These are phyloP conservation scores for Vespertilio murinus DNA, from an alignment of 2,797 vertebrate species.

Conservation along the genomic window DNA sequence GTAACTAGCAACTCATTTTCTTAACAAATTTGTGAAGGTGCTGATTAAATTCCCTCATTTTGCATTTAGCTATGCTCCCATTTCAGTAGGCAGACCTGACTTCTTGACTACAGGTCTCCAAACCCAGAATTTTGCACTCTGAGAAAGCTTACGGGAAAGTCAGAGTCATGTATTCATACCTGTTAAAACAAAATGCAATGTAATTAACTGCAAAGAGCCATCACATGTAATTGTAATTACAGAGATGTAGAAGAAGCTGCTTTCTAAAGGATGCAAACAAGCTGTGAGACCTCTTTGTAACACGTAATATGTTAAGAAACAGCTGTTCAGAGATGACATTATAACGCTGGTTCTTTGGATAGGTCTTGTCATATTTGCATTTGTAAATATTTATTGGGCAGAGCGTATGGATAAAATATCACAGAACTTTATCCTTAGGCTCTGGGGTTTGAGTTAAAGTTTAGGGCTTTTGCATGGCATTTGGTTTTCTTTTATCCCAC, in stretches of 20 bases:
- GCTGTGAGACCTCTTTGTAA: not conserved
- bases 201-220: not conserved
- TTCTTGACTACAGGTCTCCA: not conserved
- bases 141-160: not conserved
- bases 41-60: not conserved
- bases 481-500: not conserved
- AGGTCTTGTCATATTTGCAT: slow-evolving; percentile 12
- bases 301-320: not conserved
- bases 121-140: not conserved
- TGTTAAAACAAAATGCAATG: not conserved
- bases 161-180: not conserved
- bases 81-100: not conserved
- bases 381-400: slow-evolving; percentile 29
- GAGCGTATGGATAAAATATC: not conserved
- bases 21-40: not conserved
- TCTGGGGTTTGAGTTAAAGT: slow-evolving; percentile 28
- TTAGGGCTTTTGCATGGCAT: not conserved
- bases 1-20: not conserved
- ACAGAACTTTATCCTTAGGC: not conserved
- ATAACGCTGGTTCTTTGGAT: not conserved
- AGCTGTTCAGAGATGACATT: not conserved
- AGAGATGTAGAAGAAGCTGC: not conserved
- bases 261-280: slow-evolving; percentile 13
- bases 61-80: not conserved
- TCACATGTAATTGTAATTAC: not conserved